phyloP scores from a whole-genome alignment of 2,797 vertebrate genomes.

The Chelon labrosus region DNA sequence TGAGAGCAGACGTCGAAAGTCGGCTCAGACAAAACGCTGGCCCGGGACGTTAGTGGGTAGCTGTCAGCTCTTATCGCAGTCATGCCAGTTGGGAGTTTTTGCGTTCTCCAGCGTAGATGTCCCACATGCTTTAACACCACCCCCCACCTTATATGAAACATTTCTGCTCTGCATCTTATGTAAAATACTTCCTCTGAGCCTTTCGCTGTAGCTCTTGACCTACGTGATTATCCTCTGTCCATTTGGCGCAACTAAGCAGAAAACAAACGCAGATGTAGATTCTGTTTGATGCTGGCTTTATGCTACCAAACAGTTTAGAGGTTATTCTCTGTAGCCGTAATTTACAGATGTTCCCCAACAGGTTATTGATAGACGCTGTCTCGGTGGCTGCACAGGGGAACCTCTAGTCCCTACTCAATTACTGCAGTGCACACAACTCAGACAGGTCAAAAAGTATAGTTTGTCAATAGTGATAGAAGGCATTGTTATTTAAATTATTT shows the following conservation, averaged over 20 bases:
- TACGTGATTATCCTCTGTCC: constrained; percentile 35
- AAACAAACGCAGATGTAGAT: constrained; percentile 35
- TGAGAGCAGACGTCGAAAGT: constrained; percentile 45
- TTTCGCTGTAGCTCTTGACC: constrained; percentile 49
- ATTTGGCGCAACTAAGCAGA: constrained; percentile 13
- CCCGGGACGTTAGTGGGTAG: constrained; percentile 6
- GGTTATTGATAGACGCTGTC: too few species aligned
- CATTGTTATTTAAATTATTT: too few species aligned
- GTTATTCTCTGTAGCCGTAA: too few species aligned
- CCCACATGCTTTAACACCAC: constrained; percentile 36
- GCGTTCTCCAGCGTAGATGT: constrained; percentile 35
- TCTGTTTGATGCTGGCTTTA: constrained; percentile 12
- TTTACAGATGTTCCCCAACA: too few species aligned
- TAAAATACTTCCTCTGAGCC: constrained; percentile 50
- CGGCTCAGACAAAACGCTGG: constrained; percentile 9
- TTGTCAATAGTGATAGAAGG: too few species aligned
- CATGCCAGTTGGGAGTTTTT: constrained; percentile 37
- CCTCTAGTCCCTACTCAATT: too few species aligned
- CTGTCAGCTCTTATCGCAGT: constrained; percentile 55
- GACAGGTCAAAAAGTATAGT: too few species aligned
- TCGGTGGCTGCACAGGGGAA: too few species aligned
- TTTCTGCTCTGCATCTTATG: constrained; percentile 35
- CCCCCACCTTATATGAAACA: constrained; percentile 24
- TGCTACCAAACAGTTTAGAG: background rate
- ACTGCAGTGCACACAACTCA: too few species aligned